Evolutionary conservation across 2,797 vertebrate species (phyloP).

Genomic region (Phrynocephalus vlangalii): DNA sequence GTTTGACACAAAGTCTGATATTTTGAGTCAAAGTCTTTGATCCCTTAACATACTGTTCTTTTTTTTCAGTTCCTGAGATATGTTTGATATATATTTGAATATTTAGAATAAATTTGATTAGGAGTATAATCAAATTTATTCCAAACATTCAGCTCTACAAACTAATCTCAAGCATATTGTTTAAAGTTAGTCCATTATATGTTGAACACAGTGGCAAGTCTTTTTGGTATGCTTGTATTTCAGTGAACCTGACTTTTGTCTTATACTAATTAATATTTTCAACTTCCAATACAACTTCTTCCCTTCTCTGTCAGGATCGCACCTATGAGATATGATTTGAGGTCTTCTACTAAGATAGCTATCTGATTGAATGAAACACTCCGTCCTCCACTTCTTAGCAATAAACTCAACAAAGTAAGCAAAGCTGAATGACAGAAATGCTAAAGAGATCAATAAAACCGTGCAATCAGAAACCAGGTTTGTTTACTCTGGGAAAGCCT

Average conservation of each 20-base stretch:
- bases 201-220: not conserved
- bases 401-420: conserved; percentile 43
- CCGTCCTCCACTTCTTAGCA: conserved; percentile 43
- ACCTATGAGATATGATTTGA: not conserved
- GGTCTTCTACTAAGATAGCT: conserved; percentile 36
- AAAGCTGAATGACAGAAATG: conserved; percentile 47
- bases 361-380: conserved; percentile 40
- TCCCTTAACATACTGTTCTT: too few species aligned
- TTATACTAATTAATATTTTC: conserved; percentile 7
- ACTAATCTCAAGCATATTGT: not conserved
- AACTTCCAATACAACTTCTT: conserved; percentile 14
- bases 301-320: conserved; percentile 17
- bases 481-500: conserved; percentile 52
- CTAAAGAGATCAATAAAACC: conserved; percentile 52
- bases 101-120: too few species aligned
- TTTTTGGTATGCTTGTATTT: not conserved
- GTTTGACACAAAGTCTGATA: too few species aligned
- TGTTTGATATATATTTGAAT: too few species aligned
- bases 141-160: not conserved
- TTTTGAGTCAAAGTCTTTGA: too few species aligned
- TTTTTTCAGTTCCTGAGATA: too few species aligned
- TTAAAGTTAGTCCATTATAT: not conserved
- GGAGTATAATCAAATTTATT: too few species aligned
- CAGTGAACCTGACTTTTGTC: not conserved
- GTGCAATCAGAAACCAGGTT: conserved; percentile 32